Base-by-base conservation (phyloP, 2,797 vertebrate species). In the Hoplostethus mediterraneus region DNA sequence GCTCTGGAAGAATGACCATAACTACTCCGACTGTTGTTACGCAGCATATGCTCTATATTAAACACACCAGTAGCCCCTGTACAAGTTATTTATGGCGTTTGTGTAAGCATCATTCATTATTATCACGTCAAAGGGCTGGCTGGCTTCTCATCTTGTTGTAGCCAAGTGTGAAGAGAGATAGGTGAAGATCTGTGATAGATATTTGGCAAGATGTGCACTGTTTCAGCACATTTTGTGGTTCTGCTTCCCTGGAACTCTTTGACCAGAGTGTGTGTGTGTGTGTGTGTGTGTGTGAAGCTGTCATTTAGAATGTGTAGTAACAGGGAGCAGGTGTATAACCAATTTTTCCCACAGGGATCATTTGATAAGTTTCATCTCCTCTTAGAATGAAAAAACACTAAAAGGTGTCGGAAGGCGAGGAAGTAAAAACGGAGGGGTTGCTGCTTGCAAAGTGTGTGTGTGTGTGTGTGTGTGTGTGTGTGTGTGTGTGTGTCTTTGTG, bases 251-350 rank as follows among this genome's bases (percentile, higher is more conserved):
- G 38, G 33, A 53, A 21, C 21, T 53, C 13, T 51, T 11, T 8
- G 7, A 11, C 10, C 6, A 1, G 38, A 11, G 38, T 40, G 38
- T 11, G 38, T 40, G 38, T 40, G 38, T 10, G 38, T 40, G 60
- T 73, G 38, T 60, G 61, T 61, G 63, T 52, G 6, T 51, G 31
- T 49, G 17, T 40, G 40, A 40, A 11, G 38, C 10, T 40, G 38
- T 40, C 38, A 10, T 40, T 40, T 40, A 40, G 4, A 40, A 40
- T 7, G 38, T 40, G 38, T 40, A 40, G 7, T 40, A 40, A 40
- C 38, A 40, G 38, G 38, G 38, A 7, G 38, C 38, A 40, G 38
- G 38, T 40, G 38, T 6, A 8, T 7, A 40, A 8, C 38, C 38
- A 40, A 40, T 21, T 11, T 40, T 40, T 11, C 38, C 38, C 38